A percentile compares a stretch with the other conserved stretches of the same genome.
These are phyloP conservation scores for Axinella damicornis DNA, from an alignment of 37 sponge, comb jelly and placozoan species.

Conservation along the genomic window DNA sequence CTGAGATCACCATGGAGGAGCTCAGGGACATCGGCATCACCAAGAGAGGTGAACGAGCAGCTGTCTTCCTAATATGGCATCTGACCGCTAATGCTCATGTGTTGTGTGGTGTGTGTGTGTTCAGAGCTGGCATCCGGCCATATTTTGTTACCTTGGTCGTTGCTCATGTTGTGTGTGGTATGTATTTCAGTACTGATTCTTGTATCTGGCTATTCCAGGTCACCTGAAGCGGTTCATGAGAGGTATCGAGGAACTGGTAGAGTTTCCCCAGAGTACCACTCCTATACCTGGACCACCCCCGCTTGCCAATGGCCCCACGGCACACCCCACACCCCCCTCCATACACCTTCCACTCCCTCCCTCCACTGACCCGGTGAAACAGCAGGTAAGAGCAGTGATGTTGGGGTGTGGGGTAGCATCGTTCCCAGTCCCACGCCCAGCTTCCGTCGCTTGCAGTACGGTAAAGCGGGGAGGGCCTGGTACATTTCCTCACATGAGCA, in stretches of 20 bases:
- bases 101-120: not conserved
- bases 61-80: not conserved
- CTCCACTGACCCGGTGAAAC: not conserved
- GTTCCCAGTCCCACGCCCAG: no score
- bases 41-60: slow-evolving; percentile 72
- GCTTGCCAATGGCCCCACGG: not conserved
- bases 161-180: no score
- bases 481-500: no score
- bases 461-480: no score
- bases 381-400: no score
- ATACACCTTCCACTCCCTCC: not conserved
- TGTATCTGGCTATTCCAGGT: slow-evolving; percentile 19
- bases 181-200: no score
- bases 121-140: no score
- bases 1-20: slow-evolving; percentile 82
- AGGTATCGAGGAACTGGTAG: slow-evolving; percentile 55
- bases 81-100: not conserved
- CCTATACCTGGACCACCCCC: not conserved
- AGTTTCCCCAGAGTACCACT: slow-evolving; percentile 3
- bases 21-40: slow-evolving; percentile 84
- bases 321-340: no score
- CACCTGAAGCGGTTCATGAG: slow-evolving; percentile 69
- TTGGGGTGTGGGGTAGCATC: no score
- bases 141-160: not conserved
- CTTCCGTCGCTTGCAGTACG: no score